Base-by-base conservation (phyloP, 2,797 vertebrate genomes). In the Pempheris klunzingeri region DNA sequence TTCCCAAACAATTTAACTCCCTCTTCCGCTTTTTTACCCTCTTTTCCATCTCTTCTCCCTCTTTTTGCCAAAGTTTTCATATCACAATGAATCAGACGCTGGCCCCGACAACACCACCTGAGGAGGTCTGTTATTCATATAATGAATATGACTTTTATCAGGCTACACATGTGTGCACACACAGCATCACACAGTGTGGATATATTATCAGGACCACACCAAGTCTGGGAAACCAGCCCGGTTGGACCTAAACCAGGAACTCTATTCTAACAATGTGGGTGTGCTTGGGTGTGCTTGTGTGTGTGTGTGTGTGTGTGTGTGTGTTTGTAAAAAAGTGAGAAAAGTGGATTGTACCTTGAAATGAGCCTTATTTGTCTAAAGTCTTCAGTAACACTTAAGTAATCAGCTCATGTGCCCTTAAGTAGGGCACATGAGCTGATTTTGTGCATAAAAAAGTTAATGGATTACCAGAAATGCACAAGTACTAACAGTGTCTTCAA, bases 201-300 rank as follows among this genome's bases (percentile, higher is more conserved):
- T 55, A 67, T 26, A 74, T 65, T 71, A 71, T 68, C 58, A 84
- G 61, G 52, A 70, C 66, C 77, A 71, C 67, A 64, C 47, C 57
- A 63, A 20, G 76, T 83, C 79, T 78, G 68, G 69, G 80, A 81
- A 85, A 39, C 8, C 46, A 68, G 73, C 67, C 78, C 20, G 2
- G 17, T 49, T 87, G 80, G 80, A 77, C 46, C 24, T 49, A 63
- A 73, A 85, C 55, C 71, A 84, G 67, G 74, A 67, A 73, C 46
- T 61, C 32, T 74, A 55, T 78, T 73, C 77, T 49, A 57, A 76
- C 20, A 59, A 7, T 1, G 22, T 59, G 39, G 67, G 17, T 52
- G 38, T 58, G 55, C 20, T 52, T 73, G 70, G 15, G 58, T 41
- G 38, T 14, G 58, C 50, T 53, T 55, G 52, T 78, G 46, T 57